Conservation (phyloP, 2,797 vertebrate species). For the Dromococcyx pavoninus region DNA sequence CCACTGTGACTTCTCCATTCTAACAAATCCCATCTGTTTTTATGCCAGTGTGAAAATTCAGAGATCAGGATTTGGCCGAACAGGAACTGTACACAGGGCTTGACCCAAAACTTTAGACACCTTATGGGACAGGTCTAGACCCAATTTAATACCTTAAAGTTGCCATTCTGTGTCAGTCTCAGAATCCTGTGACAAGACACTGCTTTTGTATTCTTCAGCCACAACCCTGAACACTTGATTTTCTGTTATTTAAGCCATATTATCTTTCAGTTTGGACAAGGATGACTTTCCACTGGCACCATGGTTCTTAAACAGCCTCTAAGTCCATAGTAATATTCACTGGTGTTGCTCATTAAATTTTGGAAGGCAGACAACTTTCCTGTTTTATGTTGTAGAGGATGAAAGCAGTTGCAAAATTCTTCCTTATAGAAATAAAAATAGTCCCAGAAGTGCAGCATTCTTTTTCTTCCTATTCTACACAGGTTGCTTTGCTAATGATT, state of each 20-base stretch:
- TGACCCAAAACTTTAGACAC: neutral
- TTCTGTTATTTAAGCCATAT: neutral
- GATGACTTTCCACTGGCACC: neutral
- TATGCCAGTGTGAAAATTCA: neutral
- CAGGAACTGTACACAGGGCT: neutral
- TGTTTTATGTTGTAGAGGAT: neutral
- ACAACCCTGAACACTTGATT: neutral
- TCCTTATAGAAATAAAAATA: neutral
- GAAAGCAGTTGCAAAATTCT: neutral
- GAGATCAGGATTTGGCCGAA: neutral
- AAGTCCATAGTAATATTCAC: neutral
- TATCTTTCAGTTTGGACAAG: neutral
- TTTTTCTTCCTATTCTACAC: neutral
- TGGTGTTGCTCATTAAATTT: constrained; percentile 35
- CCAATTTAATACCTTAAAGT: neutral
- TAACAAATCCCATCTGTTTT: neutral
- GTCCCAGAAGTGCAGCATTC: neutral
- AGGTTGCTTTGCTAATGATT: neutral
- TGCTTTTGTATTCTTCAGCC: neutral
- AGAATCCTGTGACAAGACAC: neutral
- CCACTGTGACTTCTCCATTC: neutral
- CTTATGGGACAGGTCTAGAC: neutral
- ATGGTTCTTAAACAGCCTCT: neutral
- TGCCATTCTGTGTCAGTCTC: neutral
- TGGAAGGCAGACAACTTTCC: constrained; percentile 15